phyloP scores from a whole-genome alignment of 2,113 vertebrate genomes.

The Heloderma charlesbogerti region DNA sequence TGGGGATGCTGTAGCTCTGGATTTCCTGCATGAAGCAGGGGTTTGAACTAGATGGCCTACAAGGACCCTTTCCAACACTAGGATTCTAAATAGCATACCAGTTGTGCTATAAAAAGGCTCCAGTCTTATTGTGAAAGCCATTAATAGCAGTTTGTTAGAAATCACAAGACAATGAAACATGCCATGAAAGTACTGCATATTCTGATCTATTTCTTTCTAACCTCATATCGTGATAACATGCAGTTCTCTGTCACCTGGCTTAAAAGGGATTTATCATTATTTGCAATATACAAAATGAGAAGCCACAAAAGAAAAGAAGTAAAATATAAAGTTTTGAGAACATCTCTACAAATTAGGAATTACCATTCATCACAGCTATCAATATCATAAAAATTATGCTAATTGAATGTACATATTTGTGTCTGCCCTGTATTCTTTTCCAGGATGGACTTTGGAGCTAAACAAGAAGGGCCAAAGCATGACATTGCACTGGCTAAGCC shows the following conservation, averaged over 20 bases:
- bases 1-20: not conserved
- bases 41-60: not conserved
- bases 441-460: not conserved
- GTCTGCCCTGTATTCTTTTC: not conserved
- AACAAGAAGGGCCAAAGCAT: not conserved
- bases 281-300: fast-evolving
- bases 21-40: not conserved
- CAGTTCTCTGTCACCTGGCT: not conserved
- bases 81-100: not conserved
- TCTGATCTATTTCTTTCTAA: not conserved
- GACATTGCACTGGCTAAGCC: no score
- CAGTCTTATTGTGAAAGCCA: not conserved
- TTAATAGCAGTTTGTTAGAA: not conserved
- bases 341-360: not conserved
- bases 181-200: not conserved
- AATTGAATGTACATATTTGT: not conserved
- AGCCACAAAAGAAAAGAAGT: not conserved
- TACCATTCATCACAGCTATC: not conserved
- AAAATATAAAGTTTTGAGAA: not conserved
- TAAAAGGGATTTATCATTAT: not conserved
- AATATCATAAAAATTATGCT: not conserved
- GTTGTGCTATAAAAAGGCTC: not conserved
- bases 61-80: not conserved
- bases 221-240: not conserved
- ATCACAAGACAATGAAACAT: not conserved